A percentile compares a stretch with the other conserved stretches of the same genome.
These are phyloP conservation scores for Lagenorhynchus albirostris DNA, from an alignment of 2,113 vertebrate genomes.

Conservation along the genomic window DNA sequence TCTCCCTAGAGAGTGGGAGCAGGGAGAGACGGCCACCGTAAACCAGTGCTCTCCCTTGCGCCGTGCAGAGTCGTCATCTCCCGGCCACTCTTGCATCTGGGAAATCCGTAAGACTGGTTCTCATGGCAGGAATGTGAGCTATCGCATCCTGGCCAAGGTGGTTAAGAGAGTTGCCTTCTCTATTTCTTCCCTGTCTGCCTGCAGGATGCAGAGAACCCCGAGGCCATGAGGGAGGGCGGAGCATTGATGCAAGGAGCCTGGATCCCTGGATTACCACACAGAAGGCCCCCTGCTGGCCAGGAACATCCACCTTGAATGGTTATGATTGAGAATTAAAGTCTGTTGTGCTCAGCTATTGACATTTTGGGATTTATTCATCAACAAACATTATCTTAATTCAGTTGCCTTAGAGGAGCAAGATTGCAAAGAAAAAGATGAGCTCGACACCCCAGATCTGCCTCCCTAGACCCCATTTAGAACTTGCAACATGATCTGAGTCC, in stretches of 20 bases:
- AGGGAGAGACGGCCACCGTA: background rate
- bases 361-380: background rate
- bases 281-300: background rate
- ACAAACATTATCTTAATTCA: background rate
- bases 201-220: background rate
- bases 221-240: background rate
- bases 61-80: background rate
- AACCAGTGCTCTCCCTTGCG: background rate
- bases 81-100: background rate
- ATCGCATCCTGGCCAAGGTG: background rate
- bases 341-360: background rate
- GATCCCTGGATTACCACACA: background rate
- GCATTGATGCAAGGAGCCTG: background rate
- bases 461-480: background rate
- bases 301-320: background rate
- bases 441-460: background rate
- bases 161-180: background rate
- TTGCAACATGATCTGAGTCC: background rate
- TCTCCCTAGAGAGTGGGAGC: background rate
- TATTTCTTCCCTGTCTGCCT: background rate
- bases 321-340: background rate
- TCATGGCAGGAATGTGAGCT: fast-evolving
- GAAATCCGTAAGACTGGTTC: background rate
- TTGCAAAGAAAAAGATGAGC: background rate
- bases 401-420: background rate